Evolutionary conservation across 2,113 vertebrate genomes (phyloP).

Genomic region (Chloroceryle aenea): DNA sequence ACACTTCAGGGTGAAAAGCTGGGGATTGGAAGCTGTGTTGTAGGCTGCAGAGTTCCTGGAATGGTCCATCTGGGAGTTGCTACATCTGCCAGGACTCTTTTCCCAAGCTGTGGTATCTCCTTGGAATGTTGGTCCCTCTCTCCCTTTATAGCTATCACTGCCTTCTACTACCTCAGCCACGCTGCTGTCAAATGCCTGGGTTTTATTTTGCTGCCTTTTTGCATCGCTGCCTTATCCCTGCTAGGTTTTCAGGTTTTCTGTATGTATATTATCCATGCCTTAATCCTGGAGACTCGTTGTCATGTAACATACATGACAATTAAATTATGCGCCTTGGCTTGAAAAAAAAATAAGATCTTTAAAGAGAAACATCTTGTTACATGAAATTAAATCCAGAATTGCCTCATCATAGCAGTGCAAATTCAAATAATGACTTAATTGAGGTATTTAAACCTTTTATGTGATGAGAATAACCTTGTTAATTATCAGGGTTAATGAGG

Average conservation of each 20-base stretch:
- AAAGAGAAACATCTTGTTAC: constrained; percentile 2
- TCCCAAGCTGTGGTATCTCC: neutral
- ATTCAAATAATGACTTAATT: constrained; percentile 51
- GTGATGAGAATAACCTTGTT: constrained; percentile 55
- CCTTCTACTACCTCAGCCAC: neutral
- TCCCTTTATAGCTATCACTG: neutral
- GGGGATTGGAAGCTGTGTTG: neutral
- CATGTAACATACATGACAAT: neutral
- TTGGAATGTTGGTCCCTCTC: neutral
- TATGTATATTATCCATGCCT: neutral
- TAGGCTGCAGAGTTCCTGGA: neutral
- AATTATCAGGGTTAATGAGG: constrained; percentile 55
- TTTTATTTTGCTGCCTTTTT: neutral
- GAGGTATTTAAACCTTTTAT: constrained; percentile 38
- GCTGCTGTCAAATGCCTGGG: neutral
- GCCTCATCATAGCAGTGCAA: neutral
- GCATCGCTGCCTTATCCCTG: neutral
- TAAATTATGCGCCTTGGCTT: neutral
- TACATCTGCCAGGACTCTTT: neutral
- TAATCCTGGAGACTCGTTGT: neutral
- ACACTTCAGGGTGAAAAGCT: neutral
- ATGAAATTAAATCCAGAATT: constrained; percentile 5
- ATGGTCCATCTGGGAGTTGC: neutral
- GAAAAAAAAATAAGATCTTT: neutral
- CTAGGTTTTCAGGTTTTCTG: neutral